Base-by-base conservation (phyloP, 2,797 vertebrate genomes). In the Microcaecilia unicolor region DNA sequence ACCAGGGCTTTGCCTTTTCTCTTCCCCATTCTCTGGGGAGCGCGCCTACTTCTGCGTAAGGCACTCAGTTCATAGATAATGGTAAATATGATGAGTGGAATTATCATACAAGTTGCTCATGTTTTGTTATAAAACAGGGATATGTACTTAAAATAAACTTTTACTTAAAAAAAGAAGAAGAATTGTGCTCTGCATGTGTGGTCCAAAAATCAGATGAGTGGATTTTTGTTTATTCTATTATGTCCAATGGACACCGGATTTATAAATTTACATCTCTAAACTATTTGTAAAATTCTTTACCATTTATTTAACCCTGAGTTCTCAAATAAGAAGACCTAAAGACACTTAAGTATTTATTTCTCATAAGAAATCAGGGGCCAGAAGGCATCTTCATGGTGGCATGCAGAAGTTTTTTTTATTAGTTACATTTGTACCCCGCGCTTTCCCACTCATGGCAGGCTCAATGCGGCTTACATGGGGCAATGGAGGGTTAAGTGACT, bases 331-430 rank as follows among this genome's bases (percentile, higher is more conserved):
- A 44, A 6, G n/a, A n/a, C n/a, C 36, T 0, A 0, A 42, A 48
- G 36, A 31, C 28, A 31, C 34, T 49, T 36, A 25, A 25, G 10
- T 17, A 22, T 51, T 60, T 58, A 55, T 52, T 55, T 53, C 36
- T 51, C 38, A 43, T n/a, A n/a, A 68, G 60, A 34, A 24, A 38
- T 37, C 34, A 49, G 53, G 51, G 18, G 5, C 41, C 56, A 47
- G 41, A 55, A 60, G 13, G 34, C 41, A 53, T 37, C 23, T 47
- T 41, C 58, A 51, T 6, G 0, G 25, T 36, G 38, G 9, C 42
- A n/a, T 31, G 46, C 4, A 2, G 25, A 53, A 63, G 48, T 30
- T n/a, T n/a, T n/a, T n/a, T n/a, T n/a, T n/a, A n/a, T n/a, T n/a
- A n/a, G n/a, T n/a, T n/a, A n/a, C n/a, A n/a, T n/a, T n/a, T n/a